These are phyloP conservation scores for Catotricha subobsoleta DNA, from an alignment of 2,888 invertebrate genomes.

Conservation along the genomic window DNA sequence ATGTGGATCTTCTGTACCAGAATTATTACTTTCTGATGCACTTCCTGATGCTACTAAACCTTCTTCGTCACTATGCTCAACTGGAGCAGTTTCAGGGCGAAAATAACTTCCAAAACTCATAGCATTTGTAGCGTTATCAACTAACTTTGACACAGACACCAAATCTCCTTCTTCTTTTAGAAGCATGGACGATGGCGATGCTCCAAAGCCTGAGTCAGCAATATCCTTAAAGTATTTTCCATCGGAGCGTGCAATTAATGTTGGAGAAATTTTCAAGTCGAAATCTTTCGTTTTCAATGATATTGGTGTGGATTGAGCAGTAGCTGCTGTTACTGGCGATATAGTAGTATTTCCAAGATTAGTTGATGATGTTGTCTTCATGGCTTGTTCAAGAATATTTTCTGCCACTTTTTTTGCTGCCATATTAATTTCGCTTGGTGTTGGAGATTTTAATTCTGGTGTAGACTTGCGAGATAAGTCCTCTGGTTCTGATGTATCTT, in stretches of 20 bases:
- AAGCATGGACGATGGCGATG: neutral
- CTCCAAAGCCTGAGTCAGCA: neutral
- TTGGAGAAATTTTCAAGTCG: constrained; percentile 37
- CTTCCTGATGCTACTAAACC: constrained; percentile 59
- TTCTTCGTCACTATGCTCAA: constrained; percentile 42
- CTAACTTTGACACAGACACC: constrained; percentile 56
- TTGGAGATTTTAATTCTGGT: neutral
- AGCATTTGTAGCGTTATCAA: constrained; percentile 52
- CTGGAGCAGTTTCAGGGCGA: constrained; percentile 24
- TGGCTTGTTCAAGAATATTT: constrained; percentile 36
- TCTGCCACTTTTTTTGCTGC: constrained; percentile 38
- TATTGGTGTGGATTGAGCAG: neutral
- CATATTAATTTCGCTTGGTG: constrained; percentile 27
- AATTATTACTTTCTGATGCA: constrained; percentile 66
- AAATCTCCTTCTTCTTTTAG: constrained; percentile 41
- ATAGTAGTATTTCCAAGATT: constrained; percentile 5
- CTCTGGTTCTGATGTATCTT: constrained; percentile 15
- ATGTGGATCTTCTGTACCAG: constrained; percentile 54
- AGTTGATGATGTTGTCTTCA: constrained; percentile 15
- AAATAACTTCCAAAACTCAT: constrained; percentile 46
- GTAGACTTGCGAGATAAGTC: constrained; percentile 12
- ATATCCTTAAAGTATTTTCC: constrained; percentile 19
- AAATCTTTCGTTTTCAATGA: constrained; percentile 28
- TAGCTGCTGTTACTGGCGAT: neutral
- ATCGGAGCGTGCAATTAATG: constrained; percentile 36